Base-by-base conservation (phyloP, 1,140 invertebrate species). In the Eupeodes corollae region DNA sequence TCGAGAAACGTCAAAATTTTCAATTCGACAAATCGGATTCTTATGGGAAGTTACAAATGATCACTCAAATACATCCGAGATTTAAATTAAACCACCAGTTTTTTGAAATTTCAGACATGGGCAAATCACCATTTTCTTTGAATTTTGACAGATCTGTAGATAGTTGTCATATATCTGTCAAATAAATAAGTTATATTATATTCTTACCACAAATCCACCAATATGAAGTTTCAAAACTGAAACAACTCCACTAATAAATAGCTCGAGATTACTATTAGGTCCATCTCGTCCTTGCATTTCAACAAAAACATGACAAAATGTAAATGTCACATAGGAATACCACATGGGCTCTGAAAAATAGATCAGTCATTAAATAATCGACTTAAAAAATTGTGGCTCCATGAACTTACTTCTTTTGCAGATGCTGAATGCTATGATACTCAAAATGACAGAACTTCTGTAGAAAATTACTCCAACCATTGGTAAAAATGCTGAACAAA, bases 221-320 rank as follows among this genome's bases (percentile, higher is more conserved):
- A 61, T 63, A 40, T 64, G 57, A 21, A 67, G 41, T 0, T 52
- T 44, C 33, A 62, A 80, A 50, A 50, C 73, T 50, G 47, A 73
- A 72, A 67, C 65, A 31, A 74, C 56, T 1, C 57, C 40, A n/a
- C 71, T 67, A 11, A 77, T 59, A 18, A 80, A 56, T 6, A 80
- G 30, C 56, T 85, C 83, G 2, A 80, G 78, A 53, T 75, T 75
- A 21, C 73, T 70, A 10, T 72, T 63, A 16, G 73, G 70, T 11
- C 82, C 82, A 38, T 75, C 68, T 12, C 83, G 59, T 11, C 82
- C 83, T 59, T 78, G 78, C 47, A 84, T 76, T 5, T 82, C 81
- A 21, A 82, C 73, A 54, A 85, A 79, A 3, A 76, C 63, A 35
- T 83, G 70, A 48, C 88, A 82, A 44, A 81, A 75, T 13, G 72